Conservation (phyloP, 2,113 vertebrate species). For the Prunella himalayana region DNA sequence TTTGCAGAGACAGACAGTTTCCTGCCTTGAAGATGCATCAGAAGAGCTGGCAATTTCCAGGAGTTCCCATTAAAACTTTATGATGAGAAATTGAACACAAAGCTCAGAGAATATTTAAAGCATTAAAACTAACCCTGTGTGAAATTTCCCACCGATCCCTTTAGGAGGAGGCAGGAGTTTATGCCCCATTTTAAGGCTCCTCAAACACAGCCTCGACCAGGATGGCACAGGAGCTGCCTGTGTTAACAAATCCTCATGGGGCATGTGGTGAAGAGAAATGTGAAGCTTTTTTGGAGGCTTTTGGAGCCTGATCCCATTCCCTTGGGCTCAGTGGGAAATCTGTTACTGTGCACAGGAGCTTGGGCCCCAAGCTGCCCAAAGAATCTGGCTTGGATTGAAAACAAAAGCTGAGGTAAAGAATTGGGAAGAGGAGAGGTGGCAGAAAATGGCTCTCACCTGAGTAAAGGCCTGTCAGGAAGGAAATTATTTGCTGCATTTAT, state of each 20-base stretch:
- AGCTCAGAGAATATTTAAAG: constrained; percentile 11
- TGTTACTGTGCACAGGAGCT: accelerated
- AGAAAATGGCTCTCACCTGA: neutral
- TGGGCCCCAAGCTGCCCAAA: neutral
- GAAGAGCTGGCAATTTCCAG: constrained; percentile 25
- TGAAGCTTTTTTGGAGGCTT: neutral
- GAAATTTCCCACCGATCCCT: neutral
- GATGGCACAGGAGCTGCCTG: neutral
- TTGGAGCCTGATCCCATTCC: neutral
- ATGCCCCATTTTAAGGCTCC: constrained; percentile 48
- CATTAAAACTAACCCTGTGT: constrained; percentile 54
- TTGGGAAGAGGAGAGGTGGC: neutral
- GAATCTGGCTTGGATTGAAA: neutral
- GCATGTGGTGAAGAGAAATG: neutral
- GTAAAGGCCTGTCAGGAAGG: neutral
- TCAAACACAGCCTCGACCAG: neutral
- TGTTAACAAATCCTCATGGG: neutral
- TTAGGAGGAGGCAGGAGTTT: constrained; percentile 20
- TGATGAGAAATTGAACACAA: constrained; percentile 34
- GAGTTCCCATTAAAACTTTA: constrained; percentile 58
- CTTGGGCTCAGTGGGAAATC: neutral
- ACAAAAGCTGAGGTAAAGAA: neutral
- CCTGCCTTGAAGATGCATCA: constrained; percentile 5
- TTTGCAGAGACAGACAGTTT: constrained; percentile 43
- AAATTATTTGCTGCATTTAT: neutral